These are phyloP conservation scores for Orthosia incerta DNA, from an alignment of 2,888 invertebrate genomes.

Conservation along the genomic window DNA sequence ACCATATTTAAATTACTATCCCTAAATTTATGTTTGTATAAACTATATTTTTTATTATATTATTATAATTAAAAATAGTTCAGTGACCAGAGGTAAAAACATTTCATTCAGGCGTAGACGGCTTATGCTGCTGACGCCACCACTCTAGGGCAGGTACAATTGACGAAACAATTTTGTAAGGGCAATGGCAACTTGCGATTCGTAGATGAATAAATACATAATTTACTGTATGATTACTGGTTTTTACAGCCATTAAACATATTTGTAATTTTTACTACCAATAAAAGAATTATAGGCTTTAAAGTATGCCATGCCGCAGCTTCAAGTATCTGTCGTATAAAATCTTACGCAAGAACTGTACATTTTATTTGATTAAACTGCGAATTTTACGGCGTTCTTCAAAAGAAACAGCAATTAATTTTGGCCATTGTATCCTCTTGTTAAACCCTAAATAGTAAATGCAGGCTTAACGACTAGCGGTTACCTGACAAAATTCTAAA, in stretches of 20 bases:
- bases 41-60: no score
- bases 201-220: constrained; percentile 1
- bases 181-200: neutral
- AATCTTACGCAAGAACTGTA: neutral
- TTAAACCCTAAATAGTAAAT: constrained; percentile 33
- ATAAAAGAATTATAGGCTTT: neutral
- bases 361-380: neutral
- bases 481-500: constrained; percentile 59
- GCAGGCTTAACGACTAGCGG: constrained; percentile 50
- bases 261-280: neutral
- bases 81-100: no score
- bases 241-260: neutral
- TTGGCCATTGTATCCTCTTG: constrained; percentile 34
- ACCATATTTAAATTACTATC: neutral
- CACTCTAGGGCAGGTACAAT: neutral
- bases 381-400: neutral
- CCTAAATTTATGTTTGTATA: no score
- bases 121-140: no score
- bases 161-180: neutral
- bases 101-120: neutral
- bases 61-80: no score
- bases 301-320: constrained; percentile 13
- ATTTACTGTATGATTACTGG: neutral
- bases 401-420: constrained; percentile 40
- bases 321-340: neutral